Evolutionary conservation across 2,888 invertebrate genomes (phyloP).

Genomic region (Pardosa pseudoannulata): DNA sequence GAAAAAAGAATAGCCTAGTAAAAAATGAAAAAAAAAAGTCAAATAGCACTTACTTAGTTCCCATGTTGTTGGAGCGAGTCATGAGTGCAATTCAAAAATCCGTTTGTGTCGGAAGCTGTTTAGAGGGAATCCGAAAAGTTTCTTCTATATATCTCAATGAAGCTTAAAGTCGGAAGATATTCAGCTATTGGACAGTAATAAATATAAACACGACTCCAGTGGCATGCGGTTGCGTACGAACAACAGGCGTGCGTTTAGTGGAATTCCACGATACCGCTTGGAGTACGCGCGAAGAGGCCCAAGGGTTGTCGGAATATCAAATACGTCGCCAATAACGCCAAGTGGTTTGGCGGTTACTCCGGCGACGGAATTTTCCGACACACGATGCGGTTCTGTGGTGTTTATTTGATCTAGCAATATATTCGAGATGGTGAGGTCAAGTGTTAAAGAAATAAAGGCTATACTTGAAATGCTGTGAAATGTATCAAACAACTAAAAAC

Average conservation of each 20-base stretch:
- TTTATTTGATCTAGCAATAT: too few species aligned
- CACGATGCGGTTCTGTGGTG: too few species aligned
- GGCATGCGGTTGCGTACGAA: background rate
- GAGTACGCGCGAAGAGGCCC: conserved; percentile 6
- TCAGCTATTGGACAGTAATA: background rate
- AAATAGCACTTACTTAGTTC: conserved; percentile 11
- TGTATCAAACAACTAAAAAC: too few species aligned
- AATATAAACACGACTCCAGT: conserved; percentile 1
- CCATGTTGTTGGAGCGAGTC: conserved; percentile 8
- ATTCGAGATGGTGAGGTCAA: too few species aligned
- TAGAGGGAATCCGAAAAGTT: background rate
- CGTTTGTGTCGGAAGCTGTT: background rate
- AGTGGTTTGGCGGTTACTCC: background rate
- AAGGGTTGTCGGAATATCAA: background rate
- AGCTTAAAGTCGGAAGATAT: background rate
- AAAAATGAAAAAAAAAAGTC: background rate
- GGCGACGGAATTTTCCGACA: too few species aligned
- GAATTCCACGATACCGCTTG: background rate
- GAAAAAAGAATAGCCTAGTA: too few species aligned
- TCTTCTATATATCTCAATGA: background rate
- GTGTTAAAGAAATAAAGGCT: too few species aligned
- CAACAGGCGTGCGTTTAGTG: conserved; percentile 16
- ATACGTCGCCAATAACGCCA: background rate
- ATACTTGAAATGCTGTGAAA: too few species aligned
- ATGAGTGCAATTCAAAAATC: background rate